Conservation (phyloP, 2,888 invertebrate genomes). For the Philopedon plagiatum region DNA sequence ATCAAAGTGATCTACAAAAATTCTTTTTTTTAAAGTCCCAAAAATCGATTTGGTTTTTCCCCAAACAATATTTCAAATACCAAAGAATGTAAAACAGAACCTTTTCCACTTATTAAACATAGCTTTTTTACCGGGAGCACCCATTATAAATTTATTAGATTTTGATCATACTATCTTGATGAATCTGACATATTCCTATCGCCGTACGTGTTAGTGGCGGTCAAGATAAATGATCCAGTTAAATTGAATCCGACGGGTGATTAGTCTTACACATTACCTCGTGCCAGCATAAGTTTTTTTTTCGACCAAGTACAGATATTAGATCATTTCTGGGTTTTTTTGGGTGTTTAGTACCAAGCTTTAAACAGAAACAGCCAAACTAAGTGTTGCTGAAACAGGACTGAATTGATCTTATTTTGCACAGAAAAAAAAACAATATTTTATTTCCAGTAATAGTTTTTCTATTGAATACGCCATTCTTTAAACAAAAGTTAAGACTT, state of each 20-base stretch:
- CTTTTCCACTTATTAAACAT: background rate
- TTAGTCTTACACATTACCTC: conserved; percentile 25
- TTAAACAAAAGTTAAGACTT: too few relatives aligned
- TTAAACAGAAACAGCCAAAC: too few relatives aligned
- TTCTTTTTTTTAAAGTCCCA: too few relatives aligned
- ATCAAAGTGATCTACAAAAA: too few relatives aligned
- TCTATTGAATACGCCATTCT: too few relatives aligned
- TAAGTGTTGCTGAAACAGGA: too few relatives aligned
- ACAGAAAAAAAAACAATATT: too few relatives aligned
- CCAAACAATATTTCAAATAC: background rate
- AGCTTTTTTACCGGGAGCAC: background rate
- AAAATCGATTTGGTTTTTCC: too few relatives aligned
- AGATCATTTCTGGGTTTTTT: too few relatives aligned
- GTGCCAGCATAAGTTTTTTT: background rate
- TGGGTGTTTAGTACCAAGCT: too few relatives aligned
- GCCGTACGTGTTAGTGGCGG: conserved; percentile 26
- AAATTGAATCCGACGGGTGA: conserved; percentile 36
- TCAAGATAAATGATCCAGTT: conserved; percentile 38
- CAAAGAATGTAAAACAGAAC: background rate
- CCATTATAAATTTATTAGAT: conserved; percentile 21
- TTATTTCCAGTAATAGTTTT: too few relatives aligned
- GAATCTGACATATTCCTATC: conserved; percentile 34
- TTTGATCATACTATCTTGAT: conserved; percentile 22
- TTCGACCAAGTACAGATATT: background rate
- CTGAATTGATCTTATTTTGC: too few relatives aligned